A percentile compares a stretch with the other conserved stretches of the same genome.
Conservation (phyloP, 2,888 invertebrate species). For the Drosophila parthenogenetica region DNA sequence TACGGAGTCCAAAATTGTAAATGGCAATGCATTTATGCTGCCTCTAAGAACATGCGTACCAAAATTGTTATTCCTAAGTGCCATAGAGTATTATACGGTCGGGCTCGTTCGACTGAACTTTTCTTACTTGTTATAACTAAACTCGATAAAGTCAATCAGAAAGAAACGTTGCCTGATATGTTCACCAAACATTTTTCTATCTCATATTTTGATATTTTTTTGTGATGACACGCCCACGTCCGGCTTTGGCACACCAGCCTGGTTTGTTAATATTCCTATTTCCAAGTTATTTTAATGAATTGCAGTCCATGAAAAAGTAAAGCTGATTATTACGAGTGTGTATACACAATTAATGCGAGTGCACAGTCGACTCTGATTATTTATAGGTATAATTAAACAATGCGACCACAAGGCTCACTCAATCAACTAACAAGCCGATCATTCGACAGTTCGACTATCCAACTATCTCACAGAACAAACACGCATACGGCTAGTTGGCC, state of each 20-base stretch:
- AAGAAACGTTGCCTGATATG: not conserved
- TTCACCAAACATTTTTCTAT: not conserved
- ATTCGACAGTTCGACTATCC: not conserved
- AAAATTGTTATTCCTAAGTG: no score
- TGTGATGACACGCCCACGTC: slow-evolving; percentile 45
- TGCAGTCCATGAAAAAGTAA: slow-evolving; percentile 50
- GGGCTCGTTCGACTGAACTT: no score
- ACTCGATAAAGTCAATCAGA: not conserved
- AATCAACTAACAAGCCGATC: slow-evolving; percentile 31
- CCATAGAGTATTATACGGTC: no score
- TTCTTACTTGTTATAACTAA: no score
- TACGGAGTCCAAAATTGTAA: no score
- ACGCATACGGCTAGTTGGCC: slow-evolving; percentile 59
- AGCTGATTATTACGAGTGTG: slow-evolving; percentile 70
- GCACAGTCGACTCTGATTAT: slow-evolving; percentile 67
- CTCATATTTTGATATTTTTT: not conserved
- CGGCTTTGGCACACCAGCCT: slow-evolving; percentile 20
- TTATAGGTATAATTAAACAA: slow-evolving; percentile 77
- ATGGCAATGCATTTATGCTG: no score
- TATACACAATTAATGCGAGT: slow-evolving; percentile 61
- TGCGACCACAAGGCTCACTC: slow-evolving; percentile 39
- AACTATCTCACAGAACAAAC: slow-evolving; percentile 36
- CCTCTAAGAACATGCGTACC: no score
- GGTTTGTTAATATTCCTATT: slow-evolving; percentile 46
- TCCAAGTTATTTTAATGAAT: slow-evolving; percentile 60